These are phyloP conservation scores for Liolophura sinensis DNA, from an alignment of 1,140 invertebrate genomes.

Conservation along the genomic window DNA sequence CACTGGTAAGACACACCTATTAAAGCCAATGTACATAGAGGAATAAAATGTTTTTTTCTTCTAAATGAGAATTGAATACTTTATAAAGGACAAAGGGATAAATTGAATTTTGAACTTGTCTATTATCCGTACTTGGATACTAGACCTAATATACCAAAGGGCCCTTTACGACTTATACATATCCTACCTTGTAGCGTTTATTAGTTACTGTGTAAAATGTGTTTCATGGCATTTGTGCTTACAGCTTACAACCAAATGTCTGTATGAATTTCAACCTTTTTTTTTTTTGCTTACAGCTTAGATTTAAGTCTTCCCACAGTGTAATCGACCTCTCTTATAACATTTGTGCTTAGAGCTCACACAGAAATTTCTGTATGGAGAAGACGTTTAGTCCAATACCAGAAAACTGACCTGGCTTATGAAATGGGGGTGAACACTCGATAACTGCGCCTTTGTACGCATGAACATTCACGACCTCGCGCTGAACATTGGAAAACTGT, in stretches of 20 bases:
- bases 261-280: too few species aligned
- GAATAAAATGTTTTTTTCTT: neutral
- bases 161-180: too few species aligned
- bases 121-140: neutral
- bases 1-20: conserved; percentile 36
- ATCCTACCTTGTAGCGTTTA: too few species aligned
- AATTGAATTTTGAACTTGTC: neutral
- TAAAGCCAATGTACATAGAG: conserved; percentile 14
- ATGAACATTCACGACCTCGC: conserved; percentile 17
- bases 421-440: conserved; percentile 25
- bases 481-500: conserved; percentile 27
- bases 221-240: too few species aligned
- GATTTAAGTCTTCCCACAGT: too few species aligned
- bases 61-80: neutral
- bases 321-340: too few species aligned
- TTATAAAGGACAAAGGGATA: neutral
- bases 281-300: too few species aligned
- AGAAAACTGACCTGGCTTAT: conserved; percentile 20
- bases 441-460: conserved; percentile 29
- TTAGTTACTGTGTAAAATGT: too few species aligned
- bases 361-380: too few species aligned
- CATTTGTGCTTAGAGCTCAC: too few species aligned
- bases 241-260: too few species aligned
- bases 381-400: neutral
- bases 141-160: neutral